Base-by-base conservation (phyloP, 2,888 invertebrate genomes). In the Caenorhabditis sp. region DNA sequence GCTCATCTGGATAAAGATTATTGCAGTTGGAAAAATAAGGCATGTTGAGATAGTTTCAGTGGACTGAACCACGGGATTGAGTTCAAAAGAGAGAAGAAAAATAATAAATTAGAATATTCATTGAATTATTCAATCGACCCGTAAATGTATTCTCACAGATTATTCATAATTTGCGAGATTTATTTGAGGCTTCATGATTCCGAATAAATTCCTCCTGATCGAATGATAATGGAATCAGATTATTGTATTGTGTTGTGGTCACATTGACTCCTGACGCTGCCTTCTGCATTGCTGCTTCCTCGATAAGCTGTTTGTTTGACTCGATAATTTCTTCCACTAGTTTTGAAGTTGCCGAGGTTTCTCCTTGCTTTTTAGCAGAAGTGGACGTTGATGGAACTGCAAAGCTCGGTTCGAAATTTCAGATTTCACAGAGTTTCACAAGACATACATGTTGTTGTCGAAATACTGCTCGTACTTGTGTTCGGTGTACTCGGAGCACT, bases 141-240 rank as follows among this genome's bases (percentile, higher is more conserved):
- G 66, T 56, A 56, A 4, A 31, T 4, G 31, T 31, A 6, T 31
- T 31, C 31, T 6, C 5, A 31, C 5, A 31, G 14, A 59, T n/a
- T 66, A 64, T 66, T 26, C 31, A 66, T 49, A 61, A n/a, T 35
- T 64, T 28, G 10, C 54, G 28, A 54, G 8, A 44, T 74, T 56
- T n/a, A 31, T 70, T 82, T 12, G 54, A 12, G 2, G 59, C 63
- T 28, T 86, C 84, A 44, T 56, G 22, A 22, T 82, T 61, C 19
- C 73, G 56, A 16, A 84, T 66, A n/a, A 82, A 80, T 31, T 77
- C 74, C 8, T 83, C 80, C 49, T 84, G 59, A 61, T 86, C 85
- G 44, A 86, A 84, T 5, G 73, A 70, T 0, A 86, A 26, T 12
- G 81, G 82, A 35, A 82, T 77, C 41, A 85, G 49, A 51, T 81